Evolutionary conservation across 2,797 vertebrate genomes (phyloP), one percentile per base, ranked within the genome.

Genomic region (Brachyalestes nurse): DNA sequence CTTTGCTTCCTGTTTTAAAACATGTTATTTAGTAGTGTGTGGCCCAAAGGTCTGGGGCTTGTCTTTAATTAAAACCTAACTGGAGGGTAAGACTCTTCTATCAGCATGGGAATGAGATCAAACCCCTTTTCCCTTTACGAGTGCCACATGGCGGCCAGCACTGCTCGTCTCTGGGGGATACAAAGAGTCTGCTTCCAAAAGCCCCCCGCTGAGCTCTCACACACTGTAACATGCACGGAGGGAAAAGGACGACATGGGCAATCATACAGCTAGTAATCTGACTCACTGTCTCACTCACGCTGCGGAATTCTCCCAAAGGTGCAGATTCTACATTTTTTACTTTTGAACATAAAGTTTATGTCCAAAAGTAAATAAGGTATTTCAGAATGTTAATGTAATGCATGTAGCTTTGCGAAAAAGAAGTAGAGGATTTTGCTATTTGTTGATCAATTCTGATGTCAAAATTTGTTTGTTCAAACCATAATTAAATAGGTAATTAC

Each of bases 21-120:
- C 67, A 64, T n/a, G 47, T 13, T 40, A 75, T 72, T 51, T 47
- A 42, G 64, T 69, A 77, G 66, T 28, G 42, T 25, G 13, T 61
- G 67, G 25, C 28, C 28, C 62, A 42, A 12, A 25, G 75, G 69
- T 71, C 62, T 75, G n/a, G 45, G 38, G 79, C 58, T 71, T 78
- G 65, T 21, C 40, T 83, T 77, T 81, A 79, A 85, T 81, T 78
- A 73, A 65, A 76, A 45, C 28, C 76, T 76, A 58, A 73, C 75
- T 65, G 19, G 66, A 81, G 79, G 66, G 65, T 40, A 83, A 49
- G 49, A 75, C 55, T 47, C 1, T 78, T 82, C 55, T 81, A 79
- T 76, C 70, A 72, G 73, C 75, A 47, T 75, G 60, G 49, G 42
- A 65, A 47, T 12, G 25, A 75, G 47, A 83, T 85, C 76, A 85